Base-by-base conservation (phyloP, 2,888 invertebrate genomes). In the Ennomos fuscantarius region DNA sequence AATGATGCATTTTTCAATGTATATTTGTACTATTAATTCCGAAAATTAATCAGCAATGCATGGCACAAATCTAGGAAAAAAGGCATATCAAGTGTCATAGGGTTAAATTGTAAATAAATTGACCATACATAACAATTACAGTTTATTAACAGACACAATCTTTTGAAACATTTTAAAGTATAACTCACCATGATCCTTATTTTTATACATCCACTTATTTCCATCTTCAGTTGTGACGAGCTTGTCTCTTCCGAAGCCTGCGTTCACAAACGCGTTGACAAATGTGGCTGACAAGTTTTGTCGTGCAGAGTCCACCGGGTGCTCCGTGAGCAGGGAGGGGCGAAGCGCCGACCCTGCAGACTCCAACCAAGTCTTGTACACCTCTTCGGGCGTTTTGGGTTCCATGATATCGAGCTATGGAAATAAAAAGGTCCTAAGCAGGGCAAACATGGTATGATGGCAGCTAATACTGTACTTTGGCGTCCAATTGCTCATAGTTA, bases 181-280 rank as follows among this genome's bases (percentile, higher is more conserved):
- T 66, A 24, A 24, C 24, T 69, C 70, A 92, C 93, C 96, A 74
- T 98, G 98, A 78, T 99, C 99, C 84, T 99, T 99, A 86, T 99
- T 99, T 80, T 99, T 98, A 84, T 98, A 98, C 82, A 99, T 94
- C 97, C 97, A 98, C 68, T 95, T 95, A 69, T 95, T 95, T 33
- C 95, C 95, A 78, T 95, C 95, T 73, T 99, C 98, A 47, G 96
- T 96, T 32, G 97, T 97, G 34, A 98, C 93, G 3, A 99, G 94
- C 84, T 99, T 99, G 81, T 99, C 99, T 12, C 96, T 95, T 1
- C 99, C 99, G 84, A 99, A 99, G 0, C 97, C 99, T 10, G 98
- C 98, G 80, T 99, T 99, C 0, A 99, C 99, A 79, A 99, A 99
- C 0, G 99, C 99, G 86, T 99, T 99, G 0, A 99, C 99, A 81